Percentiles rank a stretch among this genome's conserved stretches.
Evolutionary conservation across 2,888 invertebrate genomes (phyloP).

Genomic region (Patella pellucida): DNA sequence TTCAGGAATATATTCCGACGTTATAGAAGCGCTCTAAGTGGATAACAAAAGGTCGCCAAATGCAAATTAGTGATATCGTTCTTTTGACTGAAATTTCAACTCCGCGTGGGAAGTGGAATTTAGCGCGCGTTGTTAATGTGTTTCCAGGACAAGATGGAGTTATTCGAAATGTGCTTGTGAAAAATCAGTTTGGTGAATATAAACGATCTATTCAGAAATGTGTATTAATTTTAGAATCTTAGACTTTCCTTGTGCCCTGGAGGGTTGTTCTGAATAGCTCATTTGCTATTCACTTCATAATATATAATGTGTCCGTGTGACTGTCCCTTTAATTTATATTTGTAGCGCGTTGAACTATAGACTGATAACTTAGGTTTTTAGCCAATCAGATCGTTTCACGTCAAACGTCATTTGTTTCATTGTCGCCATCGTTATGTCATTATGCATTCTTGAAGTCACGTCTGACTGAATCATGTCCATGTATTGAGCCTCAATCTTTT

Average conservation of each 20-base stretch:
- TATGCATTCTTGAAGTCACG: not conserved
- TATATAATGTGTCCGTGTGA: not conserved
- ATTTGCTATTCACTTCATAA: not conserved
- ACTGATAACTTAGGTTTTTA: not conserved
- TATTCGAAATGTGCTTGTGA: not conserved
- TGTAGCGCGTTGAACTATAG: not conserved
- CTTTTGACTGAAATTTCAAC: not conserved
- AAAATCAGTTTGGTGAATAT: no score
- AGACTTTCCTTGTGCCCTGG: not conserved
- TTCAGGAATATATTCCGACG: constrained; percentile 22
- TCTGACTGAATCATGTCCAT: not conserved
- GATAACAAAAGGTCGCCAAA: constrained; percentile 16
- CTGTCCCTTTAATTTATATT: not conserved
- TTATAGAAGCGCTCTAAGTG: constrained; percentile 19
- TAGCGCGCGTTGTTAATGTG: constrained; percentile 16
- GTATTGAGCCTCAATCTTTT: not conserved
- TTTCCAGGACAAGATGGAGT: constrained; percentile 22
- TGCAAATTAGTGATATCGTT: constrained; percentile 22
- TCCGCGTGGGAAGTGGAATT: constrained; percentile 18
- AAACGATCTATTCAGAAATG: no score
- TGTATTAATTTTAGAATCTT: no score
- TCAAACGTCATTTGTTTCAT: not conserved
- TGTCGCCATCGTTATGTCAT: not conserved
- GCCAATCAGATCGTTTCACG: not conserved
- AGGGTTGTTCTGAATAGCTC: constrained; percentile 7